These are phyloP conservation scores for Orthosia incerta DNA, from an alignment of 2,888 invertebrate genomes.

Conservation along the genomic window DNA sequence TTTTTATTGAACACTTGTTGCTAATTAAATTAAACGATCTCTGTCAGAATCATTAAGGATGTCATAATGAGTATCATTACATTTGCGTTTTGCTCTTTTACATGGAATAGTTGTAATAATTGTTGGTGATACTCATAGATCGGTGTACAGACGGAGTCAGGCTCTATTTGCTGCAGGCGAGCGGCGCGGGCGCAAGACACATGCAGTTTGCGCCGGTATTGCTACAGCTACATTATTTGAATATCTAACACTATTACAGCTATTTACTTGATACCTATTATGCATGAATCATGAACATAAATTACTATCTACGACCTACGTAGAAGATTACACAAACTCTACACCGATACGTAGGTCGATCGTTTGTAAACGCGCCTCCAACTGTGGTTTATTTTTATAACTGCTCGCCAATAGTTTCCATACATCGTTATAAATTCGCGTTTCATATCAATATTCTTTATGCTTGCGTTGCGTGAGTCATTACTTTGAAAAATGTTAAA, in stretches of 20 bases:
- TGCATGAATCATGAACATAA: slow-evolving; percentile 43
- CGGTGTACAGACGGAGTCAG: slow-evolving; percentile 43
- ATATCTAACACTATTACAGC: slow-evolving; percentile 18
- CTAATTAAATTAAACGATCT: slow-evolving; percentile 72
- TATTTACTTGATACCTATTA: slow-evolving; percentile 24
- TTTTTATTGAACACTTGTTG: slow-evolving; percentile 62
- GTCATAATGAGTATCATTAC: slow-evolving; percentile 62
- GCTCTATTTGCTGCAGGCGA: slow-evolving; percentile 55
- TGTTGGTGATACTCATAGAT: slow-evolving; percentile 35
- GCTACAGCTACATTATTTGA: slow-evolving; percentile 18
- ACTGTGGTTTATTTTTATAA: slow-evolving; percentile 36
- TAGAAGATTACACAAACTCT: slow-evolving; percentile 25
- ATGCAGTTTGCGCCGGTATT: slow-evolving; percentile 31
- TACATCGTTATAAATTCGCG: slow-evolving; percentile 46
- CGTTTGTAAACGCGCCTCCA: slow-evolving; percentile 30
- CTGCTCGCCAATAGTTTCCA: slow-evolving; percentile 34
- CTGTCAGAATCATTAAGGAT: slow-evolving; percentile 58
- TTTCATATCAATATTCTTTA: slow-evolving; percentile 52
- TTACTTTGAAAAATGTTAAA: slow-evolving; percentile 75
- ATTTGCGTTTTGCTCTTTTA: slow-evolving; percentile 53
- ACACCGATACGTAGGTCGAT: slow-evolving; percentile 18
- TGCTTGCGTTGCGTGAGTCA: slow-evolving; percentile 73
- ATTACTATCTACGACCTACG: slow-evolving; percentile 29
- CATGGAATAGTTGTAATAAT: slow-evolving; percentile 43
- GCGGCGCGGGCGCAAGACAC: slow-evolving; percentile 49